phyloP scores from a whole-genome alignment of 1,140 invertebrate genomes.

The Musca vetustissima region DNA sequence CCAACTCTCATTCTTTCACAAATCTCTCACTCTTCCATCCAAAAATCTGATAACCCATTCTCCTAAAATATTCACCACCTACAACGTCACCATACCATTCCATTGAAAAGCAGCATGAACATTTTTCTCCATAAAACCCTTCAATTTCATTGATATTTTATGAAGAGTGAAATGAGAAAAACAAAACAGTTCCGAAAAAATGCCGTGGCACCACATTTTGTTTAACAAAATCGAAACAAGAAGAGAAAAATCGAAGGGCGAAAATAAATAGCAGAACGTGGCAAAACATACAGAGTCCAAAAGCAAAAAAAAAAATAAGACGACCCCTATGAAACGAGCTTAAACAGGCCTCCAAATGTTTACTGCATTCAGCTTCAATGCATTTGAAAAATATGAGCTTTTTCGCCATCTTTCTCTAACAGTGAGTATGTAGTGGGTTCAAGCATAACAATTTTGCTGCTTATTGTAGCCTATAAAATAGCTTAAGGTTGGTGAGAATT shows the following conservation, averaged over 20 bases:
- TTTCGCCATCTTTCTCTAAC: too few species aligned
- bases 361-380: slow-evolving; percentile 22
- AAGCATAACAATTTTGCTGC: slow-evolving; percentile 3
- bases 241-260: not conserved
- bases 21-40: too few species aligned
- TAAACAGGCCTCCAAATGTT: slow-evolving; percentile 13
- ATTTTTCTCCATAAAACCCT: slow-evolving; percentile 9
- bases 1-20: too few species aligned
- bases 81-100: too few species aligned
- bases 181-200: not conserved
- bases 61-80: too few species aligned
- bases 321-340: not conserved
- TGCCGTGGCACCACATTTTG: too few species aligned
- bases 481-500: not conserved
- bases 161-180: not conserved
- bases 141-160: slow-evolving; percentile 22
- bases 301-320: too few species aligned
- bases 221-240: not conserved
- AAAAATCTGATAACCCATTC: not conserved
- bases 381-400: slow-evolving; percentile 19
- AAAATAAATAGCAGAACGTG: not conserved
- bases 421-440: too few species aligned
- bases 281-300: not conserved
- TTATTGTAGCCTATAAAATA: slow-evolving; percentile 18
- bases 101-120: not conserved